Percentiles rank a stretch among this genome's conserved stretches.
Conservation (phyloP, 2,797 vertebrate species). For the Chiloscyllium punctatum region DNA sequence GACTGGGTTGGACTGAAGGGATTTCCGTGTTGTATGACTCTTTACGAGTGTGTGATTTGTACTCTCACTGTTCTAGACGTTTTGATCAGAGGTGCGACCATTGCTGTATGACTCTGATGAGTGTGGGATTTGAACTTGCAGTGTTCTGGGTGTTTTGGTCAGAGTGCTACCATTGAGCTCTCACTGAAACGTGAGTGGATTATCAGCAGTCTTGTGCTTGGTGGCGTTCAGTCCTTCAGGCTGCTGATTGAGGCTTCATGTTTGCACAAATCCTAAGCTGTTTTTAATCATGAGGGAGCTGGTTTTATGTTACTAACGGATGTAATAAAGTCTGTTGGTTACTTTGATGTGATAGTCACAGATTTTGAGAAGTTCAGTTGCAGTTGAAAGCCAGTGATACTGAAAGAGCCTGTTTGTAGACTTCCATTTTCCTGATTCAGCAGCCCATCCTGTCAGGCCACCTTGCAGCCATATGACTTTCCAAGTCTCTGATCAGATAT, state of each 20-base stretch:
- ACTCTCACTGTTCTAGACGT: too few relatives aligned
- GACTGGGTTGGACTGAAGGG: too few relatives aligned
- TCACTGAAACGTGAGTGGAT: background rate
- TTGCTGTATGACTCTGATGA: too few relatives aligned
- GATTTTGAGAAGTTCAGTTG: background rate
- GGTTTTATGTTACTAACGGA: background rate
- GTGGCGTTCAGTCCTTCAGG: background rate
- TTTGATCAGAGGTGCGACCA: too few relatives aligned
- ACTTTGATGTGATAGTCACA: background rate
- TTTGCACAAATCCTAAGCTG: background rate
- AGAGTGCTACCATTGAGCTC: background rate
- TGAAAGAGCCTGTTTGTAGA: background rate
- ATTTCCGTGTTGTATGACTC: too few relatives aligned
- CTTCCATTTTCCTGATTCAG: background rate
- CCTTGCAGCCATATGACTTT: background rate
- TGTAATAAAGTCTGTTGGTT: background rate
- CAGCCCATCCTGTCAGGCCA: background rate
- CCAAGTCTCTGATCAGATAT: background rate
- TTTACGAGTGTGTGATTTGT: too few relatives aligned
- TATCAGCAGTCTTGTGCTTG: background rate
- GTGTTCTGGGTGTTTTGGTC: background rate
- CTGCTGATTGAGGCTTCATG: background rate
- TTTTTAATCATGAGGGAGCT: background rate
- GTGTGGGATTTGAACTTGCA: background rate
- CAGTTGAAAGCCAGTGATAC: background rate